Conservation (phyloP, 2,113 vertebrate genomes). For the Arothron firmamentum region DNA sequence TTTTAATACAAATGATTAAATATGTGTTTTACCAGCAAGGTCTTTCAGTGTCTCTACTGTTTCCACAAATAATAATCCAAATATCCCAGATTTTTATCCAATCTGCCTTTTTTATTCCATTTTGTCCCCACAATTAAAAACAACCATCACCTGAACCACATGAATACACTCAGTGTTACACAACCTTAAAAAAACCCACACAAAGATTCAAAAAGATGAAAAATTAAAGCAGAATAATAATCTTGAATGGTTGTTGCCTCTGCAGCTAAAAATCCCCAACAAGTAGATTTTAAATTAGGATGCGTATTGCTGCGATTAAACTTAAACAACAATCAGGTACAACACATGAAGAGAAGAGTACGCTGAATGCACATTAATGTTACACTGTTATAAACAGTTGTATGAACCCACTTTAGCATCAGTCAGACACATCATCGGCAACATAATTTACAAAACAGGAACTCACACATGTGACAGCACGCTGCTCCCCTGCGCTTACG, state of each 20-base stretch:
- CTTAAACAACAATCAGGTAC: too few species aligned
- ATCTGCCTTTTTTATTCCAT: constrained; percentile 62
- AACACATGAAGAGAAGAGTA: too few species aligned
- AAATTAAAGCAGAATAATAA: constrained; percentile 32
- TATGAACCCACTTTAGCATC: constrained; percentile 57
- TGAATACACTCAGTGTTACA: constrained; percentile 45
- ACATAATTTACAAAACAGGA: constrained; percentile 37
- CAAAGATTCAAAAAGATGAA: constrained; percentile 16
- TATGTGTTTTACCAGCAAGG: too few species aligned
- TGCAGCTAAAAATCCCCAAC: constrained; percentile 23
- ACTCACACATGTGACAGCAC: constrained; percentile 39
- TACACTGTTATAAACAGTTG: constrained; percentile 37
- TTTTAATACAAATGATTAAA: too few species aligned
- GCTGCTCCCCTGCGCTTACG: constrained; percentile 48
- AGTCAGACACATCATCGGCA: constrained; percentile 33
- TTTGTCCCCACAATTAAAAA: constrained; percentile 45
- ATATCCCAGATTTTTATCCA: constrained; percentile 37
- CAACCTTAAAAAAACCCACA: constrained; percentile 7
- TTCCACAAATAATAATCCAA: not conserved
- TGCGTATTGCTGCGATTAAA: constrained; percentile 32
- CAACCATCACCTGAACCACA: constrained; percentile 41
- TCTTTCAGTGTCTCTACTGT: too few species aligned
- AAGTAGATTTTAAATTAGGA: constrained; percentile 28
- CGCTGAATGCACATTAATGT: not conserved
- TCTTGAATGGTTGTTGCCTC: constrained; percentile 5